A percentile compares a stretch with the other conserved stretches of the same genome.
Conservation (phyloP, 2,113 vertebrate species). For the Coptodon bakossiorum region DNA sequence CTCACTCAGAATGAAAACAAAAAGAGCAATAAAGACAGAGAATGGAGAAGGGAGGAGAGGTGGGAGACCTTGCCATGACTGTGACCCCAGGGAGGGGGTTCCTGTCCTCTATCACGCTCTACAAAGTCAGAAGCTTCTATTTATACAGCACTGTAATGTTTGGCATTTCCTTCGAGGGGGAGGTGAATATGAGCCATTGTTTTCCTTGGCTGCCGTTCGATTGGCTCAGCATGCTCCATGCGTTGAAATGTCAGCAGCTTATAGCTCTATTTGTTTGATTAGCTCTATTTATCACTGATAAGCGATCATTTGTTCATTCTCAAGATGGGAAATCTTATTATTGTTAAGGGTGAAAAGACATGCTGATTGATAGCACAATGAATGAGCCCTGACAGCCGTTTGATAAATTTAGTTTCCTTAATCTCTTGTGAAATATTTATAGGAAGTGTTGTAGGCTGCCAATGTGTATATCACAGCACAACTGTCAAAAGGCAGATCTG, state of each 20-base stretch:
- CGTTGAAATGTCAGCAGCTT: slow-evolving; percentile 52
- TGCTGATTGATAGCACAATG: background rate
- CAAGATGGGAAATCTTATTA: background rate
- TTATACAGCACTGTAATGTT: slow-evolving; percentile 69
- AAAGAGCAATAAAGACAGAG: slow-evolving; percentile 16
- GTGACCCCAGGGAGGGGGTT: slow-evolving; percentile 58
- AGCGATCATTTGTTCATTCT: background rate
- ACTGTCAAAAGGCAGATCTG: background rate
- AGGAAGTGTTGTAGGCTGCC: background rate
- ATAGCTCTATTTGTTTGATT: slow-evolving; percentile 21
- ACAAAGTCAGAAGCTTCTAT: slow-evolving; percentile 68
- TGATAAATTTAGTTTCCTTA: background rate
- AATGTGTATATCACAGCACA: background rate
- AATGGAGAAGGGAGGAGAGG: background rate
- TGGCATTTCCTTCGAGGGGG: slow-evolving; percentile 72
- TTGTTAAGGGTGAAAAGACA: background rate
- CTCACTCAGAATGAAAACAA: slow-evolving; percentile 15
- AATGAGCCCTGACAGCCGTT: background rate
- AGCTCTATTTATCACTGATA: slow-evolving; percentile 11
- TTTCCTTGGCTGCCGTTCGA: slow-evolving; percentile 59
- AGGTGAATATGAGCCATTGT: slow-evolving; percentile 59
- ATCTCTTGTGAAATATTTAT: background rate
- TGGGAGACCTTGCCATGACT: slow-evolving; percentile 40
- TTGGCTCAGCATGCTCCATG: slow-evolving; percentile 32
- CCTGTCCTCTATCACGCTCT: slow-evolving; percentile 55